A percentile compares a stretch with the other conserved stretches of the same genome.
Conservation (phyloP, 2,888 invertebrate genomes). For the Amiota mariae region DNA sequence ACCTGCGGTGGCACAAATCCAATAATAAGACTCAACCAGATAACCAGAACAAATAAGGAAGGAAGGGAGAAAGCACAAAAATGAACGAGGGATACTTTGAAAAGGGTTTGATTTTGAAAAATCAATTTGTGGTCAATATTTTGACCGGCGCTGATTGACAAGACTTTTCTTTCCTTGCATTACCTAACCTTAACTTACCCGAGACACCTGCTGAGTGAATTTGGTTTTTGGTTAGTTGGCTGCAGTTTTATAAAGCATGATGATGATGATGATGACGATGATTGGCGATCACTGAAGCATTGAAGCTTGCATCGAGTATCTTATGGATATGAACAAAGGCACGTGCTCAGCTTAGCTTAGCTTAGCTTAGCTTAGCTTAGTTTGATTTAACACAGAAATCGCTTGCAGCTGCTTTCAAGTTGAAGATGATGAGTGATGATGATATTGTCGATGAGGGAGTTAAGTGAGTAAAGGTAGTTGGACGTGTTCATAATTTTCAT, state of each 20-base stretch:
- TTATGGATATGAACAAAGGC: background rate
- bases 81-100: background rate
- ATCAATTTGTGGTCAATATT: slow-evolving; percentile 28
- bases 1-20: slow-evolving; percentile 23
- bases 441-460: too few relatives aligned
- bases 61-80: too few relatives aligned
- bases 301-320: too few relatives aligned
- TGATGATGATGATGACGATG: too few relatives aligned
- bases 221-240: too few relatives aligned
- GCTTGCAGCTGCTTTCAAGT: background rate
- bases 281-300: too few relatives aligned
- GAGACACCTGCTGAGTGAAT: background rate
- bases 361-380: background rate
- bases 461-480: too few relatives aligned
- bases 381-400: background rate
- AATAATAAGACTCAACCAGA: slow-evolving; percentile 8
- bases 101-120: slow-evolving; percentile 21
- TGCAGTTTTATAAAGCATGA: too few relatives aligned
- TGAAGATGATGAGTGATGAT: too few relatives aligned
- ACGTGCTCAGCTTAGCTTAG: background rate
- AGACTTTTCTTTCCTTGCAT: background rate
- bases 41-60: too few relatives aligned
- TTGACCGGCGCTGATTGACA: slow-evolving; percentile 17
- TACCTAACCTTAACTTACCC: too few relatives aligned
- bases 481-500: background rate